These are phyloP conservation scores for Brachystomella parvula DNA, from an alignment of 1,140 invertebrate genomes.

Conservation along the genomic window DNA sequence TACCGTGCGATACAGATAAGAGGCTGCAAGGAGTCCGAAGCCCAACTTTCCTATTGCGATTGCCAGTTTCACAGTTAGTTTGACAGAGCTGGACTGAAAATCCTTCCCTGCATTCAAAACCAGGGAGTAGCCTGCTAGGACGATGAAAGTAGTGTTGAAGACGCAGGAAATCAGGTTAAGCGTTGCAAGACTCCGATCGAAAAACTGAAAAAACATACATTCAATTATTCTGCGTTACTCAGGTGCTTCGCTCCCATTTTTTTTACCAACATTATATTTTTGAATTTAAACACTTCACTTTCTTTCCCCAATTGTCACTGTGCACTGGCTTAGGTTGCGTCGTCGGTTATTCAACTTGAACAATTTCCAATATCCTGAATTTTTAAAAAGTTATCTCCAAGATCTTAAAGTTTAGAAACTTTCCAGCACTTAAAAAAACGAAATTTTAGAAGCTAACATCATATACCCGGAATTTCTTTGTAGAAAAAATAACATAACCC, in stretches of 20 bases:
- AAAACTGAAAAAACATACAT: constrained; percentile 22
- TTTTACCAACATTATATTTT: constrained; percentile 6
- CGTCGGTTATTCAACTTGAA: too few relatives aligned
- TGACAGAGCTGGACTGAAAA: constrained; percentile 12
- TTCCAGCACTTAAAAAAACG: too few relatives aligned
- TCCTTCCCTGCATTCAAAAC: constrained; percentile 15
- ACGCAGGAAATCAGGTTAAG: constrained; percentile 30
- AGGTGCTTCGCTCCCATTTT: not conserved
- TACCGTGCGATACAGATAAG: constrained; percentile 30
- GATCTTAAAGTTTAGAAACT: too few relatives aligned
- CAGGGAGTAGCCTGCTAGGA: constrained; percentile 27
- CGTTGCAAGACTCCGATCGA: constrained; percentile 24
- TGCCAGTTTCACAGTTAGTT: constrained; percentile 24
- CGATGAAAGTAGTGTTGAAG: constrained; percentile 27
- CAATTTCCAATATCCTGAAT: too few relatives aligned
- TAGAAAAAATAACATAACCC: too few relatives aligned
- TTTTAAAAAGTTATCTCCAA: too few relatives aligned
- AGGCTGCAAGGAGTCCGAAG: constrained; percentile 26
- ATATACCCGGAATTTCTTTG: too few relatives aligned
- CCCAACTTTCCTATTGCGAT: constrained; percentile 24
- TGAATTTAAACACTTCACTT: too few relatives aligned
- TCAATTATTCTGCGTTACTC: not conserved
- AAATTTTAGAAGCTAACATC: too few relatives aligned
- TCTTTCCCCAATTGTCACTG: too few relatives aligned
- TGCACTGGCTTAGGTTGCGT: too few relatives aligned